Conservation (phyloP, 2,113 vertebrate species). For the Propithecus coquereli region DNA sequence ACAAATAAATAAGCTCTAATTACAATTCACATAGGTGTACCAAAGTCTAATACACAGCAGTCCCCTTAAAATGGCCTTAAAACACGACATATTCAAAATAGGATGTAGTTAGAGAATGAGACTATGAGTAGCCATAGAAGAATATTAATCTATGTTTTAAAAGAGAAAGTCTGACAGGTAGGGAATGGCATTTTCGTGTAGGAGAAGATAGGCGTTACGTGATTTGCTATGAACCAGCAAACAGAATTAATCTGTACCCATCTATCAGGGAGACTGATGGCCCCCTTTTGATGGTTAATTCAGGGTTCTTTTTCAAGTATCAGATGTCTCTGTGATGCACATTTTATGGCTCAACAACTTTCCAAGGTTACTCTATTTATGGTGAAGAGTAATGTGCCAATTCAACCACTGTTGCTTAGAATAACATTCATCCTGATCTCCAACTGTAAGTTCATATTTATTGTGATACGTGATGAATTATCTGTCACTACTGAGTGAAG, state of each 20-base stretch:
- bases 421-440: slow-evolving; percentile 17
- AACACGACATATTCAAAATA: slow-evolving; percentile 24
- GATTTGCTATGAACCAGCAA: slow-evolving; percentile 69
- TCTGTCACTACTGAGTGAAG: neutral
- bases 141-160: slow-evolving; percentile 59
- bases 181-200: neutral
- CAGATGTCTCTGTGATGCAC: slow-evolving; percentile 60
- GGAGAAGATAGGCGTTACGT: slow-evolving; percentile 52
- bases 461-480: slow-evolving; percentile 1
- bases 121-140: neutral
- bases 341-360: slow-evolving; percentile 67
- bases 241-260: slow-evolving; percentile 70
- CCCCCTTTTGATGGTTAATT: slow-evolving; percentile 28
- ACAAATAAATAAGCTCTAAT: neutral
- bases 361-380: slow-evolving; percentile 73
- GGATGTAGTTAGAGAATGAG: neutral
- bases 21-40: neutral
- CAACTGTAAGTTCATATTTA: slow-evolving; percentile 44
- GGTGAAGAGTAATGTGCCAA: slow-evolving; percentile 58
- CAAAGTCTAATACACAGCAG: neutral
- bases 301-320: slow-evolving; percentile 61
- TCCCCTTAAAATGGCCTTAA: neutral
- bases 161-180: slow-evolving; percentile 44
- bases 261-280: slow-evolving; percentile 73
- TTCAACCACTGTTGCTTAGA: slow-evolving; percentile 56